Percentiles rank a stretch among this genome's conserved stretches.
phyloP scores from a whole-genome alignment of 2,888 invertebrate species.

The Philonicus albiceps region DNA sequence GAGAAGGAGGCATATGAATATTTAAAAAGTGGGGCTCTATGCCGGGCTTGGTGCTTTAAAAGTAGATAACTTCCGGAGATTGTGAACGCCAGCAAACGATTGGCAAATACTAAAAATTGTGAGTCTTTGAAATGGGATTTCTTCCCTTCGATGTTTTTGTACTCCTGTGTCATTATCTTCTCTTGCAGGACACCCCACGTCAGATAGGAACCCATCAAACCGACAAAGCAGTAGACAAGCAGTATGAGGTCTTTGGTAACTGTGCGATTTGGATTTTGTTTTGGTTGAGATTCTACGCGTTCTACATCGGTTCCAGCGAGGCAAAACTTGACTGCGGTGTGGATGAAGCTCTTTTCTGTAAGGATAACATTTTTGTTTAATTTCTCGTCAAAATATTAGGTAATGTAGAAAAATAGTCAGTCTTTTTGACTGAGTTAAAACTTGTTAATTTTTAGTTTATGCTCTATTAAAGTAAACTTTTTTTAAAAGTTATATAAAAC shows the following conservation, averaged over 20 bases:
- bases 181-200: slow-evolving; percentile 98
- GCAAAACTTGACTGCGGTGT: slow-evolving; percentile 58
- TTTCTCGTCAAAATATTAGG: too few relatives aligned
- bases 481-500: too few relatives aligned
- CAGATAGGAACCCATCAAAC: slow-evolving; percentile 89
- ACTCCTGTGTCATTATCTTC: slow-evolving; percentile 94
- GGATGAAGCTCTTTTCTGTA: slow-evolving; percentile 55
- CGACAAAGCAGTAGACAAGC: slow-evolving; percentile 81
- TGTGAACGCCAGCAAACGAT: slow-evolving; percentile 85
- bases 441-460: too few relatives aligned
- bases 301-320: slow-evolving; percentile 63
- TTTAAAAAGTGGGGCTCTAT: slow-evolving; percentile 89
- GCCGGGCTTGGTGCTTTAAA: slow-evolving; percentile 70
- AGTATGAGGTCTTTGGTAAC: slow-evolving; percentile 69
- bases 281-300: slow-evolving; percentile 64
- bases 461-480: too few relatives aligned
- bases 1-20: slow-evolving; percentile 96
- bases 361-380: too few relatives aligned
- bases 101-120: slow-evolving; percentile 95
- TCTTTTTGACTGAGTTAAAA: too few relatives aligned
- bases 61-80: slow-evolving; percentile 74
- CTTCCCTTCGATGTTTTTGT: slow-evolving; percentile 71
- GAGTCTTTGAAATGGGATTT: slow-evolving; percentile 84
- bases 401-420: too few relatives aligned
- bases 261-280: slow-evolving; percentile 63